Conservation (phyloP, 2,797 vertebrate genomes). For the Dallia pectoralis region DNA sequence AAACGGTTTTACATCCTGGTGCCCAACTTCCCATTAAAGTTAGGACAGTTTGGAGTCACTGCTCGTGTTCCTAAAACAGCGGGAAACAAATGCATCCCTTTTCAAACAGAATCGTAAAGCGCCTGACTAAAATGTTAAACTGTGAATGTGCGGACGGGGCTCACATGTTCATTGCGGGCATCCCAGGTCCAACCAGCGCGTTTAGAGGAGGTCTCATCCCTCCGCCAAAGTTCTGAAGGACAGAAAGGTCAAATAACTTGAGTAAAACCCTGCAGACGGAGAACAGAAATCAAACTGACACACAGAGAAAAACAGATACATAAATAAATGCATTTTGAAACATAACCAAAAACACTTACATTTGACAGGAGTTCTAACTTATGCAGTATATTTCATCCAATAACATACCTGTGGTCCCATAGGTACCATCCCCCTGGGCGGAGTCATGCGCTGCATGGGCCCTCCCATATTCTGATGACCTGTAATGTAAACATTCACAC, state of each 20-base stretch:
- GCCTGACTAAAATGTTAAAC: too few relatives aligned
- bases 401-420: constrained; percentile 89
- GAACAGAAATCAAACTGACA: not conserved
- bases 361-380: not conserved
- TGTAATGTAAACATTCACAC: constrained; percentile 57
- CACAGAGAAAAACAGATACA: constrained; percentile 13
- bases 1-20: too few relatives aligned
- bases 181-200: constrained; percentile 93
- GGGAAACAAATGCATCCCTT: too few relatives aligned
- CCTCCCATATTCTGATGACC: constrained; percentile 97
- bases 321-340: not conserved
- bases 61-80: too few relatives aligned
- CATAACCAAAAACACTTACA: constrained; percentile 3
- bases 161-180: constrained; percentile 99
- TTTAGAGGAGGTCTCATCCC: constrained; percentile 98
- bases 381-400: constrained; percentile 4
- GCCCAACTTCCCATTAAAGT: too few relatives aligned
- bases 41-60: too few relatives aligned
- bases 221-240: constrained; percentile 92
- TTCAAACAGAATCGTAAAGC: too few relatives aligned
- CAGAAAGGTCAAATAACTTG: constrained; percentile 56
- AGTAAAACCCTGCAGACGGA: not conserved
- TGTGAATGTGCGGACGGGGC: constrained; percentile 54
- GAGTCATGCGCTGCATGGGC: constrained; percentile 97
- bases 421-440: constrained; percentile 95